phyloP scores from a whole-genome alignment of 2,888 invertebrate species.

The Drosophila neotestacea region DNA sequence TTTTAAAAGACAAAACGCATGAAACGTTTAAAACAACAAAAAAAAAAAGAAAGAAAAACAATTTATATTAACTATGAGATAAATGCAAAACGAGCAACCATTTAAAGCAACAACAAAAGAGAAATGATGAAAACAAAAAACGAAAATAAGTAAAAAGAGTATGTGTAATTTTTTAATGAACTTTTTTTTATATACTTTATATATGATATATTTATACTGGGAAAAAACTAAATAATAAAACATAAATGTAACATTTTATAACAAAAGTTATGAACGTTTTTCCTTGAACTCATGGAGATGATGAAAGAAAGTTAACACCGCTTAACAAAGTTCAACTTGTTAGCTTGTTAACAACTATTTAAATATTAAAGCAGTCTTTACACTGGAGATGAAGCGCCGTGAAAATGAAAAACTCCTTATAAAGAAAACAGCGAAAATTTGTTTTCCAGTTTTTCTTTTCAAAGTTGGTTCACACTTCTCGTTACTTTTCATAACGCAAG shows the following conservation, averaged over 20 bases:
- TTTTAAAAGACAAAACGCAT: slow-evolving; percentile 66
- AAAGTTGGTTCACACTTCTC: too few species aligned
- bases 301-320: too few species aligned
- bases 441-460: too few species aligned
- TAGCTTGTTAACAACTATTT: too few species aligned
- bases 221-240: slow-evolving; percentile 70
- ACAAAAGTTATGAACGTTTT: slow-evolving; percentile 43
- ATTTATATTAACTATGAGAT: slow-evolving; percentile 42
- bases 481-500: too few species aligned
- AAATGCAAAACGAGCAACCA: slow-evolving; percentile 35
- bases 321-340: too few species aligned
- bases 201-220: slow-evolving; percentile 78
- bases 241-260: slow-evolving; percentile 78
- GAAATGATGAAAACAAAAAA: slow-evolving; percentile 10
- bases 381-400: too few species aligned
- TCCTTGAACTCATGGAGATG: background rate
- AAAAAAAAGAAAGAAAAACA: slow-evolving; percentile 23
- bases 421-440: too few species aligned
- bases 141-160: slow-evolving; percentile 43
- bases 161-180: slow-evolving; percentile 77
- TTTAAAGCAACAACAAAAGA: slow-evolving; percentile 42
- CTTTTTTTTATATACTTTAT: slow-evolving; percentile 79
- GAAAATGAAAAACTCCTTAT: too few species aligned
- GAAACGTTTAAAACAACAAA: slow-evolving; percentile 47
- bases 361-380: too few species aligned